A percentile compares a stretch with the other conserved stretches of the same genome.
Evolutionary conservation across 2,888 invertebrate genomes (phyloP).

Genomic region (Subacronicta megacephala): DNA sequence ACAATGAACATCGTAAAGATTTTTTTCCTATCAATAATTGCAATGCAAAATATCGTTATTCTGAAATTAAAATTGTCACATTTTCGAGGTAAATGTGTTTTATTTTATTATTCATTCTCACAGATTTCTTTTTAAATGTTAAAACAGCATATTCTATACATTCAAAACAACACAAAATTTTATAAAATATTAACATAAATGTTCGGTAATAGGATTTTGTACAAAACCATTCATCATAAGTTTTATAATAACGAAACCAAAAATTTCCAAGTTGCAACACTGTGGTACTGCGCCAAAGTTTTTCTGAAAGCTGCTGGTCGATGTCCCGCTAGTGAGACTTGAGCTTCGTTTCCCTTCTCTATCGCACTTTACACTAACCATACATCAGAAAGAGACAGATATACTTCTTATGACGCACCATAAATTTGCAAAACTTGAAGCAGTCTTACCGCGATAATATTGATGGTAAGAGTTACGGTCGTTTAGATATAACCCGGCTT

Average conservation of each 20-base stretch:
- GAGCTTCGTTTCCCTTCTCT: constrained; percentile 74
- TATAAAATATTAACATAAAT: too few species aligned
- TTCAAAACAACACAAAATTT: too few species aligned
- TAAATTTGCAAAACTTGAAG: constrained; percentile 85
- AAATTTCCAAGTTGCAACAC: constrained; percentile 74
- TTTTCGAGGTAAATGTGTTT: neutral
- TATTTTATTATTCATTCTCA: too few species aligned
- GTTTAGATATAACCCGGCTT: constrained; percentile 72
- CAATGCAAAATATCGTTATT: neutral
- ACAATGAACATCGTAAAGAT: neutral
- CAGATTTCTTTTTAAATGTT: too few species aligned
- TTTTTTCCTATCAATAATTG: neutral
- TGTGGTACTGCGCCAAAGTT: constrained; percentile 71
- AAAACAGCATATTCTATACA: too few species aligned
- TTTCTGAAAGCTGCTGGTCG: constrained; percentile 89
- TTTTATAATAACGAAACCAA: constrained; percentile 13
- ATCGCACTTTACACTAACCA: constrained; percentile 60
- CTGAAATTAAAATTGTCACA: neutral
- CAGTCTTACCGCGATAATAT: constrained; percentile 80
- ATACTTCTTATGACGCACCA: constrained; percentile 60
- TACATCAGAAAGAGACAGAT: constrained; percentile 72
- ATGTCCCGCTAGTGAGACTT: constrained; percentile 87
- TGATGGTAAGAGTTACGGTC: constrained; percentile 79
- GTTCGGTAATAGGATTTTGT: neutral
- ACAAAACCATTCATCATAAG: constrained; percentile 9